These are phyloP conservation scores for Buphagus erythrorhynchus DNA, from an alignment of 2,797 vertebrate genomes.

Conservation along the genomic window DNA sequence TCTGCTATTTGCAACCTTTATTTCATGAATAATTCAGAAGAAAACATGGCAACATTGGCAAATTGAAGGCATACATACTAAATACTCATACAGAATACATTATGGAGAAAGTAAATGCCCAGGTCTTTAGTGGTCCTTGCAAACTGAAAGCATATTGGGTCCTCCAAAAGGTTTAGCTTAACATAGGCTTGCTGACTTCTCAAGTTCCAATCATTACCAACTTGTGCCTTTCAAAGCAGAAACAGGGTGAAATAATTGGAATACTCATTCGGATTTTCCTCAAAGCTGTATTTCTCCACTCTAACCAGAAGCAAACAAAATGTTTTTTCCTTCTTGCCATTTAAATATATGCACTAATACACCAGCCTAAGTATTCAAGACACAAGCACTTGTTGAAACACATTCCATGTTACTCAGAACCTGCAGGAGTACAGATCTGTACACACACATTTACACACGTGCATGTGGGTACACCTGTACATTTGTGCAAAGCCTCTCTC, in stretches of 20 bases:
- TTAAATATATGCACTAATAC: neutral
- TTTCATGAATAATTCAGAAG: conserved; percentile 64
- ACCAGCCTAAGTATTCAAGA: neutral
- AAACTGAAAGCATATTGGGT: conserved; percentile 61
- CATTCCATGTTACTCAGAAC: neutral
- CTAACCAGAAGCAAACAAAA: neutral
- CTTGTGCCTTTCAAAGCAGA: conserved; percentile 19
- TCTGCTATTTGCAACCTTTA: conserved; percentile 54
- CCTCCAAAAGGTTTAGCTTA: conserved; percentile 56
- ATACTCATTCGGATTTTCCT: neutral
- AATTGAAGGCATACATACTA: conserved; percentile 69
- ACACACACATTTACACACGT: neutral
- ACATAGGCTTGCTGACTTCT: neutral
- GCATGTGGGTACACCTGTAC: neutral
- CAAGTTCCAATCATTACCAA: neutral
- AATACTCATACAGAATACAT: conserved; percentile 68
- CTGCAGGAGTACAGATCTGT: neutral
- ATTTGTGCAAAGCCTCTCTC: neutral
- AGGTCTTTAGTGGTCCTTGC: conserved; percentile 60
- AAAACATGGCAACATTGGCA: conserved; percentile 66
- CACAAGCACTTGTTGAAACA: neutral
- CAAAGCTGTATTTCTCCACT: neutral
- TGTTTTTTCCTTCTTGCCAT: neutral
- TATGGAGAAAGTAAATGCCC: conserved; percentile 68
- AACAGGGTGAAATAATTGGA: neutral